These are phyloP conservation scores for Chydorus sphaericus DNA, from an alignment of 2,888 invertebrate species.

Conservation along the genomic window DNA sequence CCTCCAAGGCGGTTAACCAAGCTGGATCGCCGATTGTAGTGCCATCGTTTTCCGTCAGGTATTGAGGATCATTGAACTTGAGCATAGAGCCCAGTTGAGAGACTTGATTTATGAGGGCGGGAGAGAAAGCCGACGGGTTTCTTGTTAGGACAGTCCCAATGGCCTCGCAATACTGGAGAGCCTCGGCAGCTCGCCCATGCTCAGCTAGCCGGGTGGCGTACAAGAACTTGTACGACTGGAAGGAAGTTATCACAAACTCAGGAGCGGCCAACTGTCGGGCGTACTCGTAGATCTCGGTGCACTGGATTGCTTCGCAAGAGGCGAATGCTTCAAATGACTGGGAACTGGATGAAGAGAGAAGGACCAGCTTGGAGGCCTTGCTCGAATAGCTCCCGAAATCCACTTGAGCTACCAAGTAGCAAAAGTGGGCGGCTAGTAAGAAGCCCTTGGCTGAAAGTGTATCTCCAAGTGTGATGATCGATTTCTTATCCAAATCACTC, in stretches of 20 bases:
- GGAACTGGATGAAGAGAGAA: conserved; percentile 60
- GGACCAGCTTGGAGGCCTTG: conserved; percentile 49
- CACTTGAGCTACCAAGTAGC: conserved; percentile 75
- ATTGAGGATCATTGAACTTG: conserved; percentile 52
- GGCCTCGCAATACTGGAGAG: conserved; percentile 69
- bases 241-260: conserved; percentile 52
- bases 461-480: conserved; percentile 48
- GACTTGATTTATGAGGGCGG: conserved; percentile 26
- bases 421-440: conserved; percentile 75
- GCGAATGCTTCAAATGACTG: conserved; percentile 48
- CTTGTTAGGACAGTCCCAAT: conserved; percentile 39
- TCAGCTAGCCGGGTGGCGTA: conserved; percentile 62
- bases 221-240: conserved; percentile 72
- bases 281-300: conserved; percentile 91
- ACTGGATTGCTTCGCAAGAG: conserved; percentile 70
- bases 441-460: conserved; percentile 27
- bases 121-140: conserved; percentile 8
- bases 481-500: conserved; percentile 60
- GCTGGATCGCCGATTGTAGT: conserved; percentile 33
- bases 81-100: conserved; percentile 42
- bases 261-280: conserved; percentile 65
- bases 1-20: conserved; percentile 41
- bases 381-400: conserved; percentile 39
- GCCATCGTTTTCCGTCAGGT: conserved; percentile 33
- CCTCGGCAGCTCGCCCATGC: conserved; percentile 60